Conservation (phyloP, 2,797 vertebrate genomes). For the Sebastes steindachneri region DNA sequence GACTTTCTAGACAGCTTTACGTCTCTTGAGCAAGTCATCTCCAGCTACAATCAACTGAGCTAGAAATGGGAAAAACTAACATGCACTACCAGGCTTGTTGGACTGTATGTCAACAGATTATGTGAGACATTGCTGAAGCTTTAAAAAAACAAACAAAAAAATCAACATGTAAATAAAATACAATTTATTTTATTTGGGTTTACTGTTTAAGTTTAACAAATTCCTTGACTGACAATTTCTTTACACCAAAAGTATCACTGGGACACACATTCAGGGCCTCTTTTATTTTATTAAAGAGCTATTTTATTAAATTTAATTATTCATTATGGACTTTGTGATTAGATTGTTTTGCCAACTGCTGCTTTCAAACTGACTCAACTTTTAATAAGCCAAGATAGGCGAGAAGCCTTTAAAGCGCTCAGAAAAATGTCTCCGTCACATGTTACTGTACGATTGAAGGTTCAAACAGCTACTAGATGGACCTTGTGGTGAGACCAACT, state of each 20-base stretch:
- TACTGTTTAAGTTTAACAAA: neutral
- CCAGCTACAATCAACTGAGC: slow-evolving; percentile 88
- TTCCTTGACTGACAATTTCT: neutral
- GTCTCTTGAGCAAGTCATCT: slow-evolving; percentile 91
- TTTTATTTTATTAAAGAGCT: neutral
- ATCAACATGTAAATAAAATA: slow-evolving; percentile 3
- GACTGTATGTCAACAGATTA: neutral
- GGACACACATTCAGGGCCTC: neutral
- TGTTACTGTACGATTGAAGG: neutral
- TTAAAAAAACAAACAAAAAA: neutral
- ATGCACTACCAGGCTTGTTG: neutral
- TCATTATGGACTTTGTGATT: neutral
- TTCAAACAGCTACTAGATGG: neutral
- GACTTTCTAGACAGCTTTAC: slow-evolving; percentile 95
- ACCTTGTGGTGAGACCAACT: neutral
- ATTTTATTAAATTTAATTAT: neutral
- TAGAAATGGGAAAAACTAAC: neutral
- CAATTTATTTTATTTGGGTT: neutral
- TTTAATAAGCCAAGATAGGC: neutral
- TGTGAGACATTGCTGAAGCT: neutral
- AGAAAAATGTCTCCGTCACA: neutral
- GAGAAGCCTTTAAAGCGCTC: neutral
- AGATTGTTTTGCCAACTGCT: neutral
- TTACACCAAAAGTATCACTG: neutral
- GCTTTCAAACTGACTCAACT: neutral